A percentile compares a stretch with the other conserved stretches of the same genome.
These are phyloP conservation scores for Callorhinus ursinus DNA, from an alignment of 2,113 vertebrate genomes.

Conservation along the genomic window DNA sequence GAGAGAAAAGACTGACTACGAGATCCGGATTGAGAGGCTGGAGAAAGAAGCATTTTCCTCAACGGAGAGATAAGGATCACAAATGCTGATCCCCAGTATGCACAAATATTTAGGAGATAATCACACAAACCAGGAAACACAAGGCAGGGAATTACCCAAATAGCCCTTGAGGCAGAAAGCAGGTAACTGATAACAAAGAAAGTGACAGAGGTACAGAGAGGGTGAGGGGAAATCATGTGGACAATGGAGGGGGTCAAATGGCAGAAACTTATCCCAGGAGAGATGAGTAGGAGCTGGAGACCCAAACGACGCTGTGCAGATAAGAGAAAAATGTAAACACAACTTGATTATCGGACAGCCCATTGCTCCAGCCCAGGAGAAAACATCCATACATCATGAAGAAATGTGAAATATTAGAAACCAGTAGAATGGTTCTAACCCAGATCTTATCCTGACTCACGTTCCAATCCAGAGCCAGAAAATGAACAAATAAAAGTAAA, in stretches of 20 bases:
- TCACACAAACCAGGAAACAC: neutral
- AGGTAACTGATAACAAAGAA: neutral
- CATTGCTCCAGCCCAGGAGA: slow-evolving; percentile 42
- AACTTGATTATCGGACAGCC: slow-evolving; percentile 41
- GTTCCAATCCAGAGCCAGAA: slow-evolving; percentile 33
- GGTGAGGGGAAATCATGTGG: neutral
- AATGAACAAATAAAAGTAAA: neutral
- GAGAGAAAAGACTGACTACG: neutral
- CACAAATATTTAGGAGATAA: neutral
- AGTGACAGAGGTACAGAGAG: neutral
- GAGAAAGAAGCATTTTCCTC: neutral
- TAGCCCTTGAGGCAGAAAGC: neutral
- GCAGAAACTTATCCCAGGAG: neutral
- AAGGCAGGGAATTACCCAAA: neutral
- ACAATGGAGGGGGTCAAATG: neutral
- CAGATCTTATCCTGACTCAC: slow-evolving; percentile 25
- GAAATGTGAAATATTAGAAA: slow-evolving; percentile 51
- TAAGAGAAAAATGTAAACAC: slow-evolving; percentile 80
- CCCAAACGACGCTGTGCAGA: slow-evolving; percentile 64
- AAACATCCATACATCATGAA: slow-evolving; percentile 39
- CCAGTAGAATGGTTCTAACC: neutral
- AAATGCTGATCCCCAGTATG: neutral
- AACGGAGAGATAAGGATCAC: neutral
- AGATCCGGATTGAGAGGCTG: neutral
- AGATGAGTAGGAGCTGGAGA: slow-evolving; percentile 57